These are phyloP conservation scores for Lithobates pipiens DNA, from an alignment of 2,797 vertebrate genomes.

Conservation along the genomic window DNA sequence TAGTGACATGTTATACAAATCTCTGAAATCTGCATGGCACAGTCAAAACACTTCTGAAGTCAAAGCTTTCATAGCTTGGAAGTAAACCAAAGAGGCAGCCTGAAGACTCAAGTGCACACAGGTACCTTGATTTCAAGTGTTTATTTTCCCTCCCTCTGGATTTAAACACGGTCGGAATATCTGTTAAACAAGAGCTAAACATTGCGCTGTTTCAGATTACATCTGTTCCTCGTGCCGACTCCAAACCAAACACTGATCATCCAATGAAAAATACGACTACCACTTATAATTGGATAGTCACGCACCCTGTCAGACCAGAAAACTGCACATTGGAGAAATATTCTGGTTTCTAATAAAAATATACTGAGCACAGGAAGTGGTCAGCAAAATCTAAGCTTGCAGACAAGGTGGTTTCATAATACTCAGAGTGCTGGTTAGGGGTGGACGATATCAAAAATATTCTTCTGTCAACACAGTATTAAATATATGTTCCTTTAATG, in stretches of 20 bases:
- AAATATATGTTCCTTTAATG: not conserved
- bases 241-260: slow-evolving; percentile 78
- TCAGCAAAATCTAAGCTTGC: slow-evolving; percentile 75
- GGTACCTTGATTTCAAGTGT: slow-evolving; percentile 68
- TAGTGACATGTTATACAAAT: slow-evolving; percentile 42
- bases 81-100: slow-evolving; percentile 31
- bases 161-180: slow-evolving; percentile 74
- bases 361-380: slow-evolving; percentile 91
- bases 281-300: slow-evolving; percentile 77
- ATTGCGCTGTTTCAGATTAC: slow-evolving; percentile 74
- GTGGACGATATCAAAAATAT: slow-evolving; percentile 15
- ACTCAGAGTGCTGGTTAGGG: slow-evolving; percentile 29
- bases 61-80: slow-evolving; percentile 56
- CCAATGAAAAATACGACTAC: slow-evolving; percentile 76
- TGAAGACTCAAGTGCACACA: slow-evolving; percentile 60
- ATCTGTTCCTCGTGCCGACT: slow-evolving; percentile 72
- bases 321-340: slow-evolving; percentile 82
- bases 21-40: slow-evolving; percentile 19
- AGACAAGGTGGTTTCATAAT: slow-evolving; percentile 69
- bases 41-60: slow-evolving; percentile 17
- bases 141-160: slow-evolving; percentile 75
- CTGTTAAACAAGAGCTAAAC: slow-evolving; percentile 75
- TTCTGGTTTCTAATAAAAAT: slow-evolving; percentile 92
- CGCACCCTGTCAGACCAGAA: slow-evolving; percentile 77
- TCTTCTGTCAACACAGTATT: slow-evolving; percentile 14